Percentiles rank a stretch among this genome's conserved stretches.
Evolutionary conservation across 1,140 invertebrate species (phyloP).

Genomic region (Hermetia illucens): DNA sequence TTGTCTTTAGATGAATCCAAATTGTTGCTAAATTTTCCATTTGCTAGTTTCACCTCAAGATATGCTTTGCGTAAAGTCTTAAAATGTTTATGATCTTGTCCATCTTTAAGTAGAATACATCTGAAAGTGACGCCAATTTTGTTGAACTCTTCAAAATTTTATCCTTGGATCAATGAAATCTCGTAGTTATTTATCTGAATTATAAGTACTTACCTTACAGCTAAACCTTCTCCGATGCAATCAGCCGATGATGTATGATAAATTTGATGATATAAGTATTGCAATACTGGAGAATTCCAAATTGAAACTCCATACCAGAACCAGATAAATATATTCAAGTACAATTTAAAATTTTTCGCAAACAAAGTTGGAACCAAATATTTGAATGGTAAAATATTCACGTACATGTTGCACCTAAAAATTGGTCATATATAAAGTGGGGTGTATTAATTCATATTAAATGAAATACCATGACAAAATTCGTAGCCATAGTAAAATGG

Average conservation of each 20-base stretch:
- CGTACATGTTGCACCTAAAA: slow-evolving; percentile 19
- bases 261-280: slow-evolving; percentile 29
- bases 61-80: slow-evolving; percentile 25
- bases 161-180: background rate
- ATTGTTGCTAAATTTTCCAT: slow-evolving; percentile 17
- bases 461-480: slow-evolving; percentile 17
- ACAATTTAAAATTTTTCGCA: slow-evolving; percentile 27
- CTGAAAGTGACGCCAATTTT: slow-evolving; percentile 7
- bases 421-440: background rate
- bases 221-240: slow-evolving; percentile 26
- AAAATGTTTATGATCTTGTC: slow-evolving; percentile 23
- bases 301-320: slow-evolving; percentile 27
- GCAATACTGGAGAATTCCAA: slow-evolving; percentile 27
- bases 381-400: slow-evolving; percentile 25
- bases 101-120: slow-evolving; percentile 25
- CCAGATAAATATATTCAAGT: slow-evolving; percentile 23
- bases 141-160: background rate
- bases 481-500: slow-evolving; percentile 21
- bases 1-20: slow-evolving; percentile 7
- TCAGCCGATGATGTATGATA: slow-evolving; percentile 24
- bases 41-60: slow-evolving; percentile 23
- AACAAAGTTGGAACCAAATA: slow-evolving; percentile 27
- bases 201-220: slow-evolving; percentile 17
- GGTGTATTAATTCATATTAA: background rate
- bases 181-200: background rate